Conservation (phyloP, 2,888 invertebrate species). For the Eupithecia centaureata region DNA sequence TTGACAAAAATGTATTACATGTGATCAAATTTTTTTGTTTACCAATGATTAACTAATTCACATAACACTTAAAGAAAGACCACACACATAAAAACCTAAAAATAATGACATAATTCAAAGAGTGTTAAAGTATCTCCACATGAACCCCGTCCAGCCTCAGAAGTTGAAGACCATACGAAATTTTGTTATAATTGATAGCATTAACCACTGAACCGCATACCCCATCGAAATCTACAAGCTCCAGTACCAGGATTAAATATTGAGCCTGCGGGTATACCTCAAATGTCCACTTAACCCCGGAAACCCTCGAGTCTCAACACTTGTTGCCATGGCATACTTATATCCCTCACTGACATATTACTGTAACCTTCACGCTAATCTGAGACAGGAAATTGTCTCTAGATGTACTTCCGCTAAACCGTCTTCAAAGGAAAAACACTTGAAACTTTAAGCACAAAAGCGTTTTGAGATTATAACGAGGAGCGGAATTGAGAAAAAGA, state of each 20-base stretch:
- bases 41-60: too few species aligned
- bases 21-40: too few species aligned
- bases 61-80: too few species aligned
- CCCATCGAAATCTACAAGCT: not conserved
- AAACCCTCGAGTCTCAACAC: constrained; percentile 13
- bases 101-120: too few species aligned
- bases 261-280: constrained; percentile 1
- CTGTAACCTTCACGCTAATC: constrained; percentile 55
- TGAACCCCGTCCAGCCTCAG: too few species aligned
- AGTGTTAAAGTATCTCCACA: too few species aligned
- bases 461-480: constrained; percentile 29
- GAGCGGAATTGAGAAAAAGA: constrained; percentile 21
- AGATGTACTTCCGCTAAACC: constrained; percentile 65
- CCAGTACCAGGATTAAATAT: not conserved
- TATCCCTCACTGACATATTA: constrained; percentile 39
- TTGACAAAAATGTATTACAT: too few species aligned
- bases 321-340: constrained; percentile 27
- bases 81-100: too few species aligned
- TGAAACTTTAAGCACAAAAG: constrained; percentile 36
- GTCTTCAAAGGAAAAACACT: constrained; percentile 44
- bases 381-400: constrained; percentile 70
- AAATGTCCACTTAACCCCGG: not conserved
- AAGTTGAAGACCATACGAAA: too few species aligned
- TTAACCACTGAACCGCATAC: not conserved
- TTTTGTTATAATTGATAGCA: not conserved